phyloP scores from a whole-genome alignment of 2,888 invertebrate genomes.

The Aelia acuminata region DNA sequence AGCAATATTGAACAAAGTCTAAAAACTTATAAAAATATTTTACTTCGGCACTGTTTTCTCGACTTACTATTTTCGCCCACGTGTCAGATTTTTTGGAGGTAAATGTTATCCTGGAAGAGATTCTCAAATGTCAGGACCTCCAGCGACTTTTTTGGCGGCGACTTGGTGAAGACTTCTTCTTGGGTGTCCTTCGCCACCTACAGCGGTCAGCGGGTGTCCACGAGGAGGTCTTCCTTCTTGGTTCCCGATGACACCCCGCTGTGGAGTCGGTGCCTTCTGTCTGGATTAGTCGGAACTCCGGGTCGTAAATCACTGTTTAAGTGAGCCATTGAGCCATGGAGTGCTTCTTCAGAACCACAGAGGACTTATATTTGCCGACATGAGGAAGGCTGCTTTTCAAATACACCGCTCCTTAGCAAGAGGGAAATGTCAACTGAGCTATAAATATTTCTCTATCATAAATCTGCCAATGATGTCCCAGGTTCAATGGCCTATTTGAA shows the following conservation, averaged over 20 bases:
- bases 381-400: neutral
- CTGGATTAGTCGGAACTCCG: neutral
- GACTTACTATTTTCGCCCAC: too few relatives aligned
- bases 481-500: neutral
- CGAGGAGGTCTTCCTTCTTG: neutral
- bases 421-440: neutral
- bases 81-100: too few relatives aligned
- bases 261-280: conserved; percentile 7
- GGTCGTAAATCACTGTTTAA: neutral
- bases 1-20: too few relatives aligned
- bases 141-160: neutral
- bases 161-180: neutral
- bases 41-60: neutral
- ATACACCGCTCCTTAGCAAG: neutral
- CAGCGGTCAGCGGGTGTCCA: neutral
- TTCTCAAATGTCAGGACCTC: neutral
- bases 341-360: neutral
- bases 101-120: too few relatives aligned
- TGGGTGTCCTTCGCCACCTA: neutral
- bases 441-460: neutral
- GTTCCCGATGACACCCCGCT: neutral
- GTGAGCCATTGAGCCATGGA: neutral
- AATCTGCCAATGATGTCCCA: neutral
- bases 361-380: neutral
- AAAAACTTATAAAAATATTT: too few relatives aligned